A percentile compares a stretch with the other conserved stretches of the same genome.
phyloP scores from a whole-genome alignment of 2,113 vertebrate genomes.

The Collichthys lucidus region DNA sequence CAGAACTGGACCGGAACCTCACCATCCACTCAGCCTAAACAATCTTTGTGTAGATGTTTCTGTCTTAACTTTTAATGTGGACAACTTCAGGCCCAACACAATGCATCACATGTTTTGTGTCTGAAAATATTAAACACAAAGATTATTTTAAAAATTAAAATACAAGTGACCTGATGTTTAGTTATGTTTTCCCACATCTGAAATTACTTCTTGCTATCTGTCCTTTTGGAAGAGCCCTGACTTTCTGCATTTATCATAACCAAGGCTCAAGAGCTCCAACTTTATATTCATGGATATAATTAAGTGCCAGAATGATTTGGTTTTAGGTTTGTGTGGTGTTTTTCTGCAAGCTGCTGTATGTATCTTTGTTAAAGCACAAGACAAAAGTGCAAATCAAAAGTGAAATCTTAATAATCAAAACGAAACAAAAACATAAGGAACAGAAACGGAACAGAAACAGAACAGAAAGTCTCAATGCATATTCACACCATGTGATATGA shows the following conservation, averaged over 20 bases:
- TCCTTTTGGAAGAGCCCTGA: neutral
- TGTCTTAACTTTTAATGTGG: neutral
- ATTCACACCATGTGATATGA: too few species aligned
- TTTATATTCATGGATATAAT: neutral
- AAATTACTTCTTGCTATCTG: too few species aligned
- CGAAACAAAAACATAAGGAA: neutral
- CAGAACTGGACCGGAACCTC: too few species aligned
- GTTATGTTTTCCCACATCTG: neutral
- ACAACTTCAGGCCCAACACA: neutral
- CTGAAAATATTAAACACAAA: neutral
- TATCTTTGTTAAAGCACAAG: neutral
- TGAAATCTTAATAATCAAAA: neutral
- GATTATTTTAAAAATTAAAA: too few species aligned
- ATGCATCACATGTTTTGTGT: neutral
- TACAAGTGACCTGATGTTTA: neutral
- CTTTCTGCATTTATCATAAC: neutral
- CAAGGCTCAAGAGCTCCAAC: neutral
- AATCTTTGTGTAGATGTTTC: neutral
- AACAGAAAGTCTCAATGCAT: too few species aligned
- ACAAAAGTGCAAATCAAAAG: constrained; percentile 1
- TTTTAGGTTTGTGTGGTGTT: neutral
- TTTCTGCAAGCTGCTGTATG: neutral
- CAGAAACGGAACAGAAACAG: neutral
- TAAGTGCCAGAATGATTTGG: neutral
- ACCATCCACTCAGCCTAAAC: too few species aligned